These are phyloP conservation scores for Brachionus paranguensis DNA, from an alignment of 1,140 invertebrate genomes.

Conservation along the genomic window DNA sequence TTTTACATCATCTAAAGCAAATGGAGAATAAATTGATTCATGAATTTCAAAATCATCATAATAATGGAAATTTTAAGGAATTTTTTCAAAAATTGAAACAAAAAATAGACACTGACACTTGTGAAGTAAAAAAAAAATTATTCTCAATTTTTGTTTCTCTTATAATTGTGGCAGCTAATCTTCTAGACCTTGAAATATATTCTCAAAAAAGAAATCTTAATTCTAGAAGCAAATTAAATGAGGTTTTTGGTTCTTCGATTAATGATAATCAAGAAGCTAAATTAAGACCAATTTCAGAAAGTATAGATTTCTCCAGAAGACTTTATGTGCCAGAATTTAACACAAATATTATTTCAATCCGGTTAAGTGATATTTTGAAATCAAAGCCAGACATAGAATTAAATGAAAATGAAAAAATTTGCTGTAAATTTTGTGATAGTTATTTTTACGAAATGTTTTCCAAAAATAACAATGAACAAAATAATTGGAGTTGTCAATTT, in stretches of 20 bases:
- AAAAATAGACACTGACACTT: not conserved
- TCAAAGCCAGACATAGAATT: not conserved
- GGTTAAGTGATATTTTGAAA: not conserved
- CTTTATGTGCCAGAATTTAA: not conserved
- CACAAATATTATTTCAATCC: not conserved
- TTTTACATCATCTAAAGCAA: not conserved
- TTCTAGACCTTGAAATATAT: not conserved
- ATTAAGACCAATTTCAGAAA: not conserved
- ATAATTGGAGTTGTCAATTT: not conserved
- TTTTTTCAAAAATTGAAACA: not conserved
- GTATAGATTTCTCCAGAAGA: not conserved
- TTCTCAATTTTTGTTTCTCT: not conserved
- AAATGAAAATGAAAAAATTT: not conserved
- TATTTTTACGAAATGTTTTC: not conserved
- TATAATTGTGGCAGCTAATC: not conserved
- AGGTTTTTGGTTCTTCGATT: not conserved
- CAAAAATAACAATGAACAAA: not conserved
- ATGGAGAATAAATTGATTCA: not conserved
- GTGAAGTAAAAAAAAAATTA: not conserved
- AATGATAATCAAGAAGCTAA: not conserved
- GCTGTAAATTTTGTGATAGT: not conserved
- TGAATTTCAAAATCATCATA: not conserved
- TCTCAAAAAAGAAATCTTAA: not conserved
- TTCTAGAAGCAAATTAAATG: too few species aligned
- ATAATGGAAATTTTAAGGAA: not conserved